These are phyloP conservation scores for Melospiza melodia DNA, from an alignment of 2,113 vertebrate genomes.

Conservation along the genomic window DNA sequence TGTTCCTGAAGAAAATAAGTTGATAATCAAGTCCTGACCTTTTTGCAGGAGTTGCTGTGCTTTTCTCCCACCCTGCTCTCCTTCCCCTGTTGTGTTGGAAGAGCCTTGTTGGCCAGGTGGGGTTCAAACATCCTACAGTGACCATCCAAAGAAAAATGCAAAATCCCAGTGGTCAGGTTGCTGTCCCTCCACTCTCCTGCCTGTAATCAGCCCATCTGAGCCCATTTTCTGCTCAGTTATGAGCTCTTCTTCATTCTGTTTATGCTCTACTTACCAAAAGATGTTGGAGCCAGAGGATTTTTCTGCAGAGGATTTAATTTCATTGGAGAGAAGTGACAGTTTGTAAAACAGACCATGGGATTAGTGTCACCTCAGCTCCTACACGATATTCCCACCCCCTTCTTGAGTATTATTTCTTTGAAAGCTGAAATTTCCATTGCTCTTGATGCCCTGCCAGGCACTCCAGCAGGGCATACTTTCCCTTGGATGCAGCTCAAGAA, in stretches of 20 bases:
- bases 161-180: background rate
- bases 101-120: background rate
- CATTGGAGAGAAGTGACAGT: background rate
- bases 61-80: background rate
- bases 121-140: background rate
- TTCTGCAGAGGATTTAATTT: conserved; percentile 12
- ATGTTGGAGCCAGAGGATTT: conserved; percentile 10
- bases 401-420: conserved; percentile 21
- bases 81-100: background rate
- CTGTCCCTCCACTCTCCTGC: background rate
- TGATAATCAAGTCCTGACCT: conserved; percentile 36
- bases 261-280: background rate
- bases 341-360: background rate
- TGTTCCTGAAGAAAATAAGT: conserved; percentile 19
- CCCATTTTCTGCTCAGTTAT: background rate
- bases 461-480: conserved; percentile 62
- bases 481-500: conserved; percentile 72
- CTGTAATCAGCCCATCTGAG: background rate
- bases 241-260: background rate
- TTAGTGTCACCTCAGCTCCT: background rate
- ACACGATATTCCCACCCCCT: background rate
- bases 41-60: background rate
- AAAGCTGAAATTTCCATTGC: conserved; percentile 67
- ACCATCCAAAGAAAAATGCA: background rate
- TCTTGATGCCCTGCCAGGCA: conserved; percentile 62